Evolutionary conservation across 2,113 vertebrate species (phyloP), one percentile per base, ranked within the genome.

Genomic region (Pterocles burchelli): DNA sequence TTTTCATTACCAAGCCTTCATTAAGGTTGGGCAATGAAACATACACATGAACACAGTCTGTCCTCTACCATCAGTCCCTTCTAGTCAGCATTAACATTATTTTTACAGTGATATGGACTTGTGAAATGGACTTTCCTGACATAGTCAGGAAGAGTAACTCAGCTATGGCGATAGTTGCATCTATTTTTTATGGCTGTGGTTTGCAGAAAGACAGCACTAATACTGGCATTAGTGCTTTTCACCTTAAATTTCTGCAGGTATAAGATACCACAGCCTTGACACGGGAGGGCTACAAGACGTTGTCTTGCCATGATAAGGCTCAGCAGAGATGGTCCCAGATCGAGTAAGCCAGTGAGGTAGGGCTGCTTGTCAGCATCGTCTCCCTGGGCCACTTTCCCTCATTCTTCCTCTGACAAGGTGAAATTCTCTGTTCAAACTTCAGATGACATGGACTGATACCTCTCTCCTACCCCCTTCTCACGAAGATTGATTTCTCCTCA

Each of bases 401-500:
- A 58, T 81, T 92, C 84, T 84, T 52, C 24, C 61, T 43, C 26
- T 78, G 55, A 62, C 15, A 63, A 90, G 46, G 72, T 80, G 46
- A 83, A 95, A 86, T 70, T 78, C 52, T 93, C 58, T 77, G 57
- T 52, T 94, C 49, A 87, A 55, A 79, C 48, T 73, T 55, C 25
- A 38, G 71, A 51, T 90, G 70, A 73, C 59, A 92, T 74, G 61
- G 48, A 90, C 58, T 79, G 90, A 90, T 45, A 72, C 29, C 22
- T 91, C 71, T 67, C 84, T 65, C 15, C 58, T 83, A 21, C 43
- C 28, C 51, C 34, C 31, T 61, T n/a, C 28, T 78, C 80, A 74
- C 75, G 61, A 89, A 96, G 96, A 89, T 82, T 85, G 54, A 90
- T 95, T 97, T 97, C 90, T 94, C 9, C 54, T 94, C 79, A 88